Evolutionary conservation across 92 coral and sea anemone genomes (phyloP).

Genomic region (Porites evermanni): DNA sequence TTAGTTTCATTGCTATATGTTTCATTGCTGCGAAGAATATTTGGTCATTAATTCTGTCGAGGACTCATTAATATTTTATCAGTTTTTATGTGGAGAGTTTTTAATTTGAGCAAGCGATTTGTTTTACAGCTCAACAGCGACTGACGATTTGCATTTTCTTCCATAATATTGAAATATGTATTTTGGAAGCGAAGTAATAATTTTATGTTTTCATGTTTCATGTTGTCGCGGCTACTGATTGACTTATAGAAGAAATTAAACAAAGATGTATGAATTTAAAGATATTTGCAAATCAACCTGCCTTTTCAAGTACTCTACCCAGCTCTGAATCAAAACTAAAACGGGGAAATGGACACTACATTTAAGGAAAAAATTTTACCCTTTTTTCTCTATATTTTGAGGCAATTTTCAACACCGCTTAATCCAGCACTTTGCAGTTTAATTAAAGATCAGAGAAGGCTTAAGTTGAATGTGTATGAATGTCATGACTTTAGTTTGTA

Average conservation of each 20-base stretch:
- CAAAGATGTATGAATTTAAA: background rate
- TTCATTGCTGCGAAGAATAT: background rate
- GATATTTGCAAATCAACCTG: conserved; percentile 1
- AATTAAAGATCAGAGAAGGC: background rate
- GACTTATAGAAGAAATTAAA: conserved; percentile 16
- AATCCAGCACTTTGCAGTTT: background rate
- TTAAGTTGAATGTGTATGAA: too few relatives aligned
- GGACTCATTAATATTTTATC: background rate
- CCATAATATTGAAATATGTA: background rate
- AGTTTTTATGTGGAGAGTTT: background rate
- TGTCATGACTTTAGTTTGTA: too few relatives aligned
- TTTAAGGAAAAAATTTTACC: too few relatives aligned
- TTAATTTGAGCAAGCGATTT: conserved; percentile 4
- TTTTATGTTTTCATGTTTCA: background rate
- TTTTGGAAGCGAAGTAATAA: conserved; percentile 9
- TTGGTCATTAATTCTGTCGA: background rate
- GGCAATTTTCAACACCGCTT: too few relatives aligned
- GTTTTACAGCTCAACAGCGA: background rate
- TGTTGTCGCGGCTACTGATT: background rate
- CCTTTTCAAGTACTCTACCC: background rate
- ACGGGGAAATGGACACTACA: background rate
- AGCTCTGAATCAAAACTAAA: background rate
- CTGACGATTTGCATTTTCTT: background rate
- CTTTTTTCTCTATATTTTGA: too few relatives aligned
- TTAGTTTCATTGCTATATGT: too few relatives aligned